A percentile compares a stretch with the other conserved stretches of the same genome.
Evolutionary conservation across 2,888 invertebrate genomes (phyloP).

Genomic region (Melangyna quadrimaculata): DNA sequence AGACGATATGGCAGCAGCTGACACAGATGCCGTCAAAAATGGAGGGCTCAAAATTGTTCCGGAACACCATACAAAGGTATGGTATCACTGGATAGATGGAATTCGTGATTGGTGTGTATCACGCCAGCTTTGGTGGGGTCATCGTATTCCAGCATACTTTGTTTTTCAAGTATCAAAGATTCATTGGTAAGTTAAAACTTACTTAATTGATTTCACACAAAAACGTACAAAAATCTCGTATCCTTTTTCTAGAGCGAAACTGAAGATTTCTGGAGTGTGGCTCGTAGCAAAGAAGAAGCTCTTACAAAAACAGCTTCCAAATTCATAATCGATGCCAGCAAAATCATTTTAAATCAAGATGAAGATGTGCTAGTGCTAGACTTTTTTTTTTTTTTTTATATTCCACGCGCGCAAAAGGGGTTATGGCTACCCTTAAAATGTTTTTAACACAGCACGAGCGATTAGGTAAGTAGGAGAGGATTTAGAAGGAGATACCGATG

Average conservation of each 20-base stretch:
- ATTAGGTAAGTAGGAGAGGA: no score
- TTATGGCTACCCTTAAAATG: no score
- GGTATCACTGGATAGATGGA: conserved; percentile 98
- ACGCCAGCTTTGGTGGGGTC: conserved; percentile 99
- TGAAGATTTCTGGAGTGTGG: conserved; percentile 89
- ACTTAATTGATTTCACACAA: neutral
- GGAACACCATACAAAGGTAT: conserved; percentile 93
- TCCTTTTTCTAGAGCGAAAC: conserved; percentile 80
- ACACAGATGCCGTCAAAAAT: conserved; percentile 89
- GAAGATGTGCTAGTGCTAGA: conserved; percentile 99
- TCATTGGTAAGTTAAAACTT: conserved; percentile 77
- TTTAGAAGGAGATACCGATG: no score
- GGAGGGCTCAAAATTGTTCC: conserved; percentile 95
- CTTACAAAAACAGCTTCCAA: conserved; percentile 88
- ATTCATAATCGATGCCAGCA: conserved; percentile 83
- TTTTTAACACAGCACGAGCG: no score
- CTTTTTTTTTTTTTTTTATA: no score
- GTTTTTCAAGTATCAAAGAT: conserved; percentile 80
- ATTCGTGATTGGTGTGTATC: conserved; percentile 99
- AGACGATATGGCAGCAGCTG: conserved; percentile 93
- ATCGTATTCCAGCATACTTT: conserved; percentile 96
- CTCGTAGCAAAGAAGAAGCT: conserved; percentile 88
- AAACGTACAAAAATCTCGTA: neutral
- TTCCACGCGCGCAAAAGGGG: no score
- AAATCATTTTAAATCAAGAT: conserved; percentile 87